These are phyloP conservation scores for Porites evermanni DNA, from an alignment of 92 coral and sea anemone species.

Conservation along the genomic window DNA sequence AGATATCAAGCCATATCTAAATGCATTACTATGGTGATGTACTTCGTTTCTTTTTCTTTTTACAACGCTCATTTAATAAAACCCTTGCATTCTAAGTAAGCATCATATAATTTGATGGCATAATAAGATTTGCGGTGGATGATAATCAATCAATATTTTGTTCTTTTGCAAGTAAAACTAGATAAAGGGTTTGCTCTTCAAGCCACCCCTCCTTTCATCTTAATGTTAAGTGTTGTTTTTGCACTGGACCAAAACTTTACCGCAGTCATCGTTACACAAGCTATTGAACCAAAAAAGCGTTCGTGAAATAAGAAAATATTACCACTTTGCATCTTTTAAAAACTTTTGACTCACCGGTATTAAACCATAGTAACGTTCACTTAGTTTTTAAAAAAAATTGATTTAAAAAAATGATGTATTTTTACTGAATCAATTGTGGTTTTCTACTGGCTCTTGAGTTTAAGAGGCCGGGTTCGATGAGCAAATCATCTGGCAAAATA, in stretches of 20 bases:
- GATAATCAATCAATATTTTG: conserved; percentile 17
- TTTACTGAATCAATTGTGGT: no score
- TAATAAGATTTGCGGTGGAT: not conserved
- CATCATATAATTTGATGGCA: not conserved
- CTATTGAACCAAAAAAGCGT: not conserved
- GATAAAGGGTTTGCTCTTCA: conserved; percentile 24
- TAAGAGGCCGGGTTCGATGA: not conserved
- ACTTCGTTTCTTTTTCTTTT: not conserved
- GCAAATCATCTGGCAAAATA: not conserved
- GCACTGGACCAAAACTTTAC: not conserved
- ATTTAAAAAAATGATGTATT: no score
- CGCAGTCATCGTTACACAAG: not conserved
- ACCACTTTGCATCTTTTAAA: no score
- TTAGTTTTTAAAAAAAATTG: no score
- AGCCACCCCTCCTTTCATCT: conserved; percentile 40
- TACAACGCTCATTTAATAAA: not conserved
- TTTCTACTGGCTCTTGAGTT: not conserved
- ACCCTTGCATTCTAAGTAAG: not conserved
- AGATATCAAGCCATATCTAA: no score
- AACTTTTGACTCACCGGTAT: no score
- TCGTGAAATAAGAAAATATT: not conserved
- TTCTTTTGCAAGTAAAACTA: conserved; percentile 14
- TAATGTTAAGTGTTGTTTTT: conserved; percentile 24
- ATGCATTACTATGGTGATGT: not conserved
- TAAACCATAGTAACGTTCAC: no score